A percentile compares a stretch with the other conserved stretches of the same genome.
These are phyloP conservation scores for Teleogryllus oceanicus DNA, from an alignment of 2,888 invertebrate species.

Conservation along the genomic window DNA sequence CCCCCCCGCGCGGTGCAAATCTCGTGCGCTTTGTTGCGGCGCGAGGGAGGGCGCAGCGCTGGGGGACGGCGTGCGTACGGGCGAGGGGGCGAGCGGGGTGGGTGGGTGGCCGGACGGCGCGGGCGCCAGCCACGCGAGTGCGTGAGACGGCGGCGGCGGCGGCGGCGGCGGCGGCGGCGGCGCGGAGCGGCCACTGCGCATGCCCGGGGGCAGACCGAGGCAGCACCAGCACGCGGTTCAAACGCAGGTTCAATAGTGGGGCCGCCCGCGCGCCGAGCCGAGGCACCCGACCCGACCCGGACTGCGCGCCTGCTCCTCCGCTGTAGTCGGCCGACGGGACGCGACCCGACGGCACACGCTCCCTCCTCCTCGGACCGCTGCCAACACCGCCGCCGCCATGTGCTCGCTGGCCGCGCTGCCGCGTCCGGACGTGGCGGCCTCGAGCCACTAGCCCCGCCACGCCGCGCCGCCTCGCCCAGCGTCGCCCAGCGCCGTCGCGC, in stretches of 20 bases:
- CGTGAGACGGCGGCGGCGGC: background rate
- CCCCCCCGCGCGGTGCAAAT: no score
- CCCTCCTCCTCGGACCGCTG: background rate
- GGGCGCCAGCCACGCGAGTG: background rate
- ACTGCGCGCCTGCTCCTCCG: background rate
- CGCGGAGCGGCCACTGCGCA: background rate
- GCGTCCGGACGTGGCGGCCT: background rate
- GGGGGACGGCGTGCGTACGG: no score
- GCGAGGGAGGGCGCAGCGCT: no score
- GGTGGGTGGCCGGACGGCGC: background rate
- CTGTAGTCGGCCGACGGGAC: background rate
- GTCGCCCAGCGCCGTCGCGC: slow-evolving; percentile 60
- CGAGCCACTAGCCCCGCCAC: background rate
- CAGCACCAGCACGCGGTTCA: background rate
- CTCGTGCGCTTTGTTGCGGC: no score
- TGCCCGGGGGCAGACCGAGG: background rate
- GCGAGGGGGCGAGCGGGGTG: background rate
- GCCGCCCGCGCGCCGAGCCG: background rate
- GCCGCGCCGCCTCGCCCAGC: background rate
- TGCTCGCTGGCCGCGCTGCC: background rate
- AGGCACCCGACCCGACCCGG: no score
- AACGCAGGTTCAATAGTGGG: slow-evolving; percentile 9
- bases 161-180: background rate
- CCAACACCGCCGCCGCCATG: background rate
- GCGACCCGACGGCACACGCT: background rate